phyloP scores from a whole-genome alignment of 2,888 invertebrate genomes.

The Bugulina stolonifera region DNA sequence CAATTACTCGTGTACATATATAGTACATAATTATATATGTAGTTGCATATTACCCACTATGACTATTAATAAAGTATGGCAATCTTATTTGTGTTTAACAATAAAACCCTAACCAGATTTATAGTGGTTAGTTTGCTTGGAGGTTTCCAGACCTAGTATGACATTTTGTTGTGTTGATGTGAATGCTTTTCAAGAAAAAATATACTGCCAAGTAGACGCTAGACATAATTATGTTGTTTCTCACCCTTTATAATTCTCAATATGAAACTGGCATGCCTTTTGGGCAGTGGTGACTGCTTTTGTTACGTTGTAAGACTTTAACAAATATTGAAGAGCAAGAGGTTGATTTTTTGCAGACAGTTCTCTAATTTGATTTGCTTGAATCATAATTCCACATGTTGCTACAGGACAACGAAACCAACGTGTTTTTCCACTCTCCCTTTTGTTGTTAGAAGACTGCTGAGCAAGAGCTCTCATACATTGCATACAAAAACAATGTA shows the following conservation, averaged over 20 bases:
- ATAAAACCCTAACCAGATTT: no score
- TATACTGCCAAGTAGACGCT: background rate
- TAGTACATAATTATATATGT: no score
- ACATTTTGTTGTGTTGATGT: no score
- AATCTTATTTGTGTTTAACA: no score
- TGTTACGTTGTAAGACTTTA: background rate
- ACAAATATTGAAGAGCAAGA: background rate
- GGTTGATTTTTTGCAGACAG: background rate
- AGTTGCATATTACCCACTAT: no score
- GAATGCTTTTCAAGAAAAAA: no score
- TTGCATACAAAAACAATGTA: background rate
- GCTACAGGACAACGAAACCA: slow-evolving; percentile 10
- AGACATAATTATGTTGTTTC: background rate
- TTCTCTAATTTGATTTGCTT: background rate
- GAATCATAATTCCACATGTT: background rate
- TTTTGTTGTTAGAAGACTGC: background rate
- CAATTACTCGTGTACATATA: no score
- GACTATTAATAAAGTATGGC: no score
- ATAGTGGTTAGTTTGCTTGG: no score
- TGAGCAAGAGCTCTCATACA: background rate
- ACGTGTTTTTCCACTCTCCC: background rate
- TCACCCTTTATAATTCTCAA: background rate
- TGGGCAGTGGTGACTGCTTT: background rate
- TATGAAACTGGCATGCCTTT: background rate
- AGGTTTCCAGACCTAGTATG: no score